Conservation (phyloP, 2,797 vertebrate species). For the Sebastes aleutianus region DNA sequence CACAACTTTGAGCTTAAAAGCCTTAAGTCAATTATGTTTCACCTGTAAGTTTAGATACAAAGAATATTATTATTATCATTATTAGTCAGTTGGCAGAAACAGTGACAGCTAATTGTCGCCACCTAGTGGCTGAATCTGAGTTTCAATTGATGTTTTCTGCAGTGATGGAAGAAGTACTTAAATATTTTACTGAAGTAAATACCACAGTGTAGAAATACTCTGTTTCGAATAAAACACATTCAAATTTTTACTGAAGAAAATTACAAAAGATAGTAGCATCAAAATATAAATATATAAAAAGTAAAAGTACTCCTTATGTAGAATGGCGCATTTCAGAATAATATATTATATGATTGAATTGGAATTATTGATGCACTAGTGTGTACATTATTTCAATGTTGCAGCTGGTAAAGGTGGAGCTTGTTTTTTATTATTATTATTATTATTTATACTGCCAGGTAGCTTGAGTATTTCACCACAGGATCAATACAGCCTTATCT, state of each 20-base stretch:
- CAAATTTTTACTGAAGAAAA: no score
- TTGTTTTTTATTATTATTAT: no score
- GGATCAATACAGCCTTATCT: background rate
- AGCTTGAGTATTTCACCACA: background rate
- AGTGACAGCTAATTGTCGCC: constrained; percentile 13
- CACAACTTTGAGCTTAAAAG: background rate
- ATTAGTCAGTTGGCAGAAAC: background rate
- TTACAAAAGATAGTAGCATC: no score
- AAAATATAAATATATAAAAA: no score
- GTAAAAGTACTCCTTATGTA: no score
- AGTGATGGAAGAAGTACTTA: no score
- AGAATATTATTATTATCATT: background rate
- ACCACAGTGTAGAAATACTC: background rate
- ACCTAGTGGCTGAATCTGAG: constrained; percentile 13
- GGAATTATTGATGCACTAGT: background rate
- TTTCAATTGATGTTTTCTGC: background rate
- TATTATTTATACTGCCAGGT: background rate
- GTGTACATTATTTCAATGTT: background rate
- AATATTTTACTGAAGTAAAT: no score
- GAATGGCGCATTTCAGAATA: no score
- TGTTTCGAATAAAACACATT: no score
- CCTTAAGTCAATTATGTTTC: background rate
- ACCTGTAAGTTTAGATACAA: background rate
- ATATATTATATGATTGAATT: background rate
- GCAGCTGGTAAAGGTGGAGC: background rate